Percentiles rank a stretch among this genome's conserved stretches.
Evolutionary conservation across 2,797 vertebrate genomes (phyloP).

Genomic region (Gymnothorax reevesii): DNA sequence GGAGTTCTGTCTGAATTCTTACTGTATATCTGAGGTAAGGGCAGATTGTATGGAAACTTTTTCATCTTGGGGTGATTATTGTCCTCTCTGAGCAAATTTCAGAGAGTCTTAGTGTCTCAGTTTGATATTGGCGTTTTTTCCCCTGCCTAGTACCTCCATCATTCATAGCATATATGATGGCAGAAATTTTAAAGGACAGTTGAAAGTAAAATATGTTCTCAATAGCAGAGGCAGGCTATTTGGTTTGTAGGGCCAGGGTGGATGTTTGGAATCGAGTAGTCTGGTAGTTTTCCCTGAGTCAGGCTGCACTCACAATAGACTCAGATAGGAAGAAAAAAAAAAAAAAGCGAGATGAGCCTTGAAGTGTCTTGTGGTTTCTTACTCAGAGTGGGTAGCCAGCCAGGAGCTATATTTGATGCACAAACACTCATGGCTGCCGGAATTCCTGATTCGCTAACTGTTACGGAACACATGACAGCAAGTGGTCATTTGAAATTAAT

Average conservation of each 20-base stretch:
- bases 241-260: not conserved
- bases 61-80: too few species aligned
- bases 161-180: too few species aligned
- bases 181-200: too few species aligned
- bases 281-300: not conserved
- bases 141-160: too few species aligned
- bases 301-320: not conserved
- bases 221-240: not conserved
- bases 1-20: not conserved
- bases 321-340: not conserved
- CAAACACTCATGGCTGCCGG: not conserved
- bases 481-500: not conserved
- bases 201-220: too few species aligned
- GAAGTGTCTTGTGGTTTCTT: not conserved
- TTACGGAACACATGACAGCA: not conserved
- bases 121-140: too few species aligned
- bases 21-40: too few species aligned
- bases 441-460: not conserved
- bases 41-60: too few species aligned
- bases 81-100: too few species aligned
- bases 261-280: not conserved
- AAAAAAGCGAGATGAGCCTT: not conserved
- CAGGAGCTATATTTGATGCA: slow-evolving; percentile 12
- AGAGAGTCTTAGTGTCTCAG: too few species aligned
- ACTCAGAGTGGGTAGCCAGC: not conserved